Conservation (phyloP, 2,113 vertebrate genomes). For the human (Homo sapiens) region GRCh38 chr3:196620001-196620500, state of each 20-base stretch:
- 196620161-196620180: background rate
- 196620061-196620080: background rate
- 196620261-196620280: background rate
- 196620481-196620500: background rate
- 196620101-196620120: background rate
- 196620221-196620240: background rate
- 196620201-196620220: background rate
- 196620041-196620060: background rate
- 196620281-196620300: background rate
- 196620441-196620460: background rate
- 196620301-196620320: background rate
- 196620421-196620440: background rate
- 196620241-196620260: background rate
- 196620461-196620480: background rate
- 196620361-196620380: background rate
- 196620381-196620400: background rate
- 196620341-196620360: background rate
- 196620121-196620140: background rate
- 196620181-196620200: background rate
- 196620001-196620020: background rate
- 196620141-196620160: background rate
- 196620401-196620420: background rate
- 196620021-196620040: background rate
- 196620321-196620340: too few relatives aligned
- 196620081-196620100: background rate